Evolutionary conservation across 2,797 vertebrate genomes (phyloP), one percentile per base, ranked within the genome.

Genomic region (Ctenochaetus hawaiiensis): DNA sequence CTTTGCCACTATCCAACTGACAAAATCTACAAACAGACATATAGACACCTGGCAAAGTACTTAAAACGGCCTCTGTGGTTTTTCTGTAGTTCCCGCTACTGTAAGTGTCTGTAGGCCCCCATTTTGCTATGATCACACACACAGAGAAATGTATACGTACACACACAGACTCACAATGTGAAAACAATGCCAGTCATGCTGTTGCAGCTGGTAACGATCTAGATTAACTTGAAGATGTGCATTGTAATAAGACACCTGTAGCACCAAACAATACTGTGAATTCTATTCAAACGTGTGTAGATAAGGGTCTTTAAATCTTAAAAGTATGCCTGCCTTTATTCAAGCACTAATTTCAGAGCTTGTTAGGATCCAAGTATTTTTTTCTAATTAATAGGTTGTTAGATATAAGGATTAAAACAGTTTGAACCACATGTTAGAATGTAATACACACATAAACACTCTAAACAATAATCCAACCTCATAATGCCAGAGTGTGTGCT

Each of bases 211-310:
- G 8, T 41, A 41, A 65, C 52, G 48, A 64, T 44, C 11, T 58
- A 26, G 16, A 58, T 72, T 68, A 62, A 54, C 18, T 37, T 47
- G 16, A 45, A 62, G 41, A 56, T 49, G 22, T 67, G 79, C n/a
- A 68, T 17, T 77, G 39, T 41, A 48, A 64, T 53, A 59, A 45
- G 6, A 66, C 44, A 57, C 48, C 13, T 59, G 8, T 54, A 69
- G 71, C 71, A 81, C 59, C 72, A 82, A 76, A 59, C 22, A 41
- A 73, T 72, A 39, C 53, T 69, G 51, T 54, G 12, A 48, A 63
- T 18, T 61, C n/a, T 80, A 43, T 77, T 82, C 81, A 22, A 68
- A 77, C 6, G 52, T 22, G 1, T 67, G 37, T 60, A 57, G 20
- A 34, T 56, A 44, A 63, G 20, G 18, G 10, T 65, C 20, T 30